phyloP scores from a whole-genome alignment of 2,888 invertebrate species.

The Gastrophysa polygoni region DNA sequence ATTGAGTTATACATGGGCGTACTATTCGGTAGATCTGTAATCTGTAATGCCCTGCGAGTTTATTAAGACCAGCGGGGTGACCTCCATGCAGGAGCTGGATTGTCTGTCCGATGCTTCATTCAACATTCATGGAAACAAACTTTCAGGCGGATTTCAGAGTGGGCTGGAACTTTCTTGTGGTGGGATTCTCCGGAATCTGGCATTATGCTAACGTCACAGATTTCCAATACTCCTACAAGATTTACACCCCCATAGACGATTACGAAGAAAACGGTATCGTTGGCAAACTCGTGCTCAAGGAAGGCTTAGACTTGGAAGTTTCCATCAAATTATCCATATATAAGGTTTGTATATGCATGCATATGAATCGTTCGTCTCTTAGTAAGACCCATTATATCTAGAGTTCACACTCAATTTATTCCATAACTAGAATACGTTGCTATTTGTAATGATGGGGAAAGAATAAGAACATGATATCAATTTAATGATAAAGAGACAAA shows the following conservation, averaged over 20 bases:
- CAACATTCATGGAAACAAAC: slow-evolving; percentile 12
- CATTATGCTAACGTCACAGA: slow-evolving; percentile 70
- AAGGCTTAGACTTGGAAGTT: slow-evolving; percentile 72
- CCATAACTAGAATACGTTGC: too few relatives aligned
- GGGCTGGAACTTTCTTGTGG: slow-evolving; percentile 75
- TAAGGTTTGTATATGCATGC: slow-evolving; percentile 60
- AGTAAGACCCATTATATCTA: too few relatives aligned
- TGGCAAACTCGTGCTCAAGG: slow-evolving; percentile 69
- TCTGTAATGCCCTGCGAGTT: too few relatives aligned
- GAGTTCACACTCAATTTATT: too few relatives aligned
- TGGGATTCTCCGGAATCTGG: slow-evolving; percentile 82
- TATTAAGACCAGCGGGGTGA: too few relatives aligned
- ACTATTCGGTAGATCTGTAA: too few relatives aligned
- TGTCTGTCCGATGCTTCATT: background rate
- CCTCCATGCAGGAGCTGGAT: too few relatives aligned
- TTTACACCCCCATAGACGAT: slow-evolving; percentile 79
- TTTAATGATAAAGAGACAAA: too few relatives aligned
- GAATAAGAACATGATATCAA: too few relatives aligned
- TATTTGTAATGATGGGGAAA: too few relatives aligned
- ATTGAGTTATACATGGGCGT: too few relatives aligned
- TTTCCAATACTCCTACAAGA: slow-evolving; percentile 78
- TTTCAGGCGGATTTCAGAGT: slow-evolving; percentile 74
- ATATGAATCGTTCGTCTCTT: slow-evolving; percentile 9
- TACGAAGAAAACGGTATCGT: slow-evolving; percentile 80
- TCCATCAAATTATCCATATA: slow-evolving; percentile 72